phyloP scores from a whole-genome alignment of 2,888 invertebrate genomes.

The Cyclophora albipunctata region DNA sequence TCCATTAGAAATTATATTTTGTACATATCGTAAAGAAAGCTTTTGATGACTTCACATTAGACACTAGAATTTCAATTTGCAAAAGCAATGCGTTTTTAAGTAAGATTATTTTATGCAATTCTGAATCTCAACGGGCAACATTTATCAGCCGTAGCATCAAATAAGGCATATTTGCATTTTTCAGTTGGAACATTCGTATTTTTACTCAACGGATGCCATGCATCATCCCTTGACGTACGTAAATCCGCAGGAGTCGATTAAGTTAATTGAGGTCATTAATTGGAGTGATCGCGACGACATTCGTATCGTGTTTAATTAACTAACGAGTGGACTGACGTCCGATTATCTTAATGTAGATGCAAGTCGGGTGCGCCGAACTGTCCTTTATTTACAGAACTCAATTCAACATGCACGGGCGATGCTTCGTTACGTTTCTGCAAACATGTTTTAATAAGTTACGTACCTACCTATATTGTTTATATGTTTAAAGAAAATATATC shows the following conservation, averaged over 20 bases:
- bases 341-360: constrained; percentile 62
- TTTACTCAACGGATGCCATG: too few species aligned
- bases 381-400: constrained; percentile 17
- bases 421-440: neutral
- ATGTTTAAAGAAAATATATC: too few species aligned
- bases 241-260: constrained; percentile 67
- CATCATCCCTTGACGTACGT: constrained; percentile 29
- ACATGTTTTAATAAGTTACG: too few species aligned
- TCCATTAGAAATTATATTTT: neutral
- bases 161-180: neutral
- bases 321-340: constrained; percentile 60
- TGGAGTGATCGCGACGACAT: constrained; percentile 52
- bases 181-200: neutral
- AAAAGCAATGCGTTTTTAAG: neutral
- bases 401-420: neutral
- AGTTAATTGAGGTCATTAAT: constrained; percentile 68
- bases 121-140: neutral
- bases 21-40: neutral
- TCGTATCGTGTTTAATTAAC: constrained; percentile 72
- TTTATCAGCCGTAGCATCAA: neutral
- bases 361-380: constrained; percentile 23
- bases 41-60: neutral
- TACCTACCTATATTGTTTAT: too few species aligned
- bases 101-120: neutral
- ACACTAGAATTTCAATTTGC: neutral